Percentiles rank a stretch among this genome's conserved stretches.
phyloP scores from a whole-genome alignment of 2,113 vertebrate species.

The Platysternon megacephalum region DNA sequence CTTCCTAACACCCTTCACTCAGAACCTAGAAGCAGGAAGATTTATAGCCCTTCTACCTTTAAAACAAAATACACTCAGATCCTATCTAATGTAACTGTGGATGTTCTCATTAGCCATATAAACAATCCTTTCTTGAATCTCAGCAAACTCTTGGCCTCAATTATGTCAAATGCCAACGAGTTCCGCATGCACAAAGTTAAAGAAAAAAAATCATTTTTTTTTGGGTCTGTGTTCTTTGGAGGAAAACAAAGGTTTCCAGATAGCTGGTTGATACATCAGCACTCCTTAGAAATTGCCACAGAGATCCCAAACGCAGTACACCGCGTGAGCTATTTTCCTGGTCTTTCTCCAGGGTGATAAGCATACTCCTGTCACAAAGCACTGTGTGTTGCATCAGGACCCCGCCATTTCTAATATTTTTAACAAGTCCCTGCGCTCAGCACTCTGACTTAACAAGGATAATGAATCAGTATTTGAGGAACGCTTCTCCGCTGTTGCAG shows the following conservation, averaged over 20 bases:
- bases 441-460: not conserved
- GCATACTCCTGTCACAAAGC: not conserved
- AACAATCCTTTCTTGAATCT: not conserved
- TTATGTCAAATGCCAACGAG: not conserved
- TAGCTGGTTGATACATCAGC: not conserved
- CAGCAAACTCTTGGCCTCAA: not conserved
- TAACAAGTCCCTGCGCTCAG: not conserved
- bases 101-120: not conserved
- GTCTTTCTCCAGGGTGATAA: not conserved
- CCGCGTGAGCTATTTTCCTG: not conserved
- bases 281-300: not conserved
- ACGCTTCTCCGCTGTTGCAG: not conserved
- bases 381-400: not conserved
- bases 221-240: not conserved
- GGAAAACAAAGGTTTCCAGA: not conserved
- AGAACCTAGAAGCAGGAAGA: not conserved
- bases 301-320: not conserved
- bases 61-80: not conserved
- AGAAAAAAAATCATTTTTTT: not conserved
- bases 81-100: not conserved
- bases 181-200: not conserved
- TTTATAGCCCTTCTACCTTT: not conserved
- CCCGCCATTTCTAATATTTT: not conserved
- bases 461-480: not conserved
- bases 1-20: not conserved